Evolutionary conservation across 2,113 vertebrate genomes (phyloP).

Genomic region (Xenotilapia longispinis): DNA sequence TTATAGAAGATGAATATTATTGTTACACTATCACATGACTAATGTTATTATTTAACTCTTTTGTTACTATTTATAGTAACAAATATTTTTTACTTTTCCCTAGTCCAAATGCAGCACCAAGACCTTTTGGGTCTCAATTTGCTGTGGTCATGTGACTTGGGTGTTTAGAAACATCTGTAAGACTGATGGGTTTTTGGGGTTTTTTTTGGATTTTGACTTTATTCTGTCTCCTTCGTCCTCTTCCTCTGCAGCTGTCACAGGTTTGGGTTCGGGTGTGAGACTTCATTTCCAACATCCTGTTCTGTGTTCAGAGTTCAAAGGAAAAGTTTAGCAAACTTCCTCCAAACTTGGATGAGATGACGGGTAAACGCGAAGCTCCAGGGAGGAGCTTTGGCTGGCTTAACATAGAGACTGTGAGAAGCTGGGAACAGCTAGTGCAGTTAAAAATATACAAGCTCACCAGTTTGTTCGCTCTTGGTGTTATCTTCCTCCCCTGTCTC

Average conservation of each 20-base stretch:
- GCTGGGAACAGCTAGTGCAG: background rate
- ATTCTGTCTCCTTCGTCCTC: background rate
- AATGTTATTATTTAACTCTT: background rate
- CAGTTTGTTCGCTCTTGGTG: background rate
- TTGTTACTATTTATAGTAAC: background rate
- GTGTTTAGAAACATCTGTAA: background rate
- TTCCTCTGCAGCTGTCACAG: background rate
- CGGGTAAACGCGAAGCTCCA: background rate
- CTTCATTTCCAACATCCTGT: background rate
- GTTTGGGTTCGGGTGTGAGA: background rate
- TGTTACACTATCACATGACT: background rate
- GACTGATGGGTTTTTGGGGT: rapidly evolving
- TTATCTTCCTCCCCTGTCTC: background rate
- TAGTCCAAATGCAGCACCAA: background rate
- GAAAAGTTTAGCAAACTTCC: background rate
- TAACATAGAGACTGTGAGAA: background rate
- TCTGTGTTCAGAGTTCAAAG: background rate
- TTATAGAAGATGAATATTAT: background rate
- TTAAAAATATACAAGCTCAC: background rate
- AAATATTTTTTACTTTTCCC: background rate
- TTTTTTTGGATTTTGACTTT: background rate
- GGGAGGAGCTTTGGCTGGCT: background rate
- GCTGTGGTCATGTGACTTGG: background rate
- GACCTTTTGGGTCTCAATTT: background rate
- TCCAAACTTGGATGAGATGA: background rate